Conservation (phyloP, 2,888 invertebrate species). For the Phalera bucephala region DNA sequence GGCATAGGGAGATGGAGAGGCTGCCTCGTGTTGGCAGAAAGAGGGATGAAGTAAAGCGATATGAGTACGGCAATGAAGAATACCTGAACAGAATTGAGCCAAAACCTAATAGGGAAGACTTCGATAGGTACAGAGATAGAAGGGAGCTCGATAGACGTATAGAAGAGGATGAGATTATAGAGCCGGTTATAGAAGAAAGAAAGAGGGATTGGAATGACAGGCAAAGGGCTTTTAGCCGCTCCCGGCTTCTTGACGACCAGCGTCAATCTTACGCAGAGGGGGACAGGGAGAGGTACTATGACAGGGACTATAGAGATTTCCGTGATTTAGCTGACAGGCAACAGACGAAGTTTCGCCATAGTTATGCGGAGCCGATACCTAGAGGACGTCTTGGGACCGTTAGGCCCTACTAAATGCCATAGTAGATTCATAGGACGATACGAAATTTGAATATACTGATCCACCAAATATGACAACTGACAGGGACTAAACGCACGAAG, state of each 20-base stretch:
- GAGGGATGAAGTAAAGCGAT: constrained; percentile 69
- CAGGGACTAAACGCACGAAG: constrained; percentile 13
- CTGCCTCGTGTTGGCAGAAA: constrained; percentile 73
- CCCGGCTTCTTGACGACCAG: constrained; percentile 72
- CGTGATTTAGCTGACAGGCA: constrained; percentile 69
- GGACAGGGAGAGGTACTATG: constrained; percentile 68
- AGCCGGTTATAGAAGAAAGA: constrained; percentile 70
- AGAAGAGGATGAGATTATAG: constrained; percentile 74
- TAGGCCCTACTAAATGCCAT: constrained; percentile 79
- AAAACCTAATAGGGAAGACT: constrained; percentile 64
- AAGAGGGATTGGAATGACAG: constrained; percentile 71
- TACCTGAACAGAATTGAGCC: constrained; percentile 69
- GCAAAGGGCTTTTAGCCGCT: constrained; percentile 74
- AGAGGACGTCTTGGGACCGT: constrained; percentile 77
- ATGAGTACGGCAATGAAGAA: constrained; percentile 72
- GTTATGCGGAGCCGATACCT: constrained; percentile 86
- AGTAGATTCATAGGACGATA: constrained; percentile 57
- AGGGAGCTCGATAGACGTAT: constrained; percentile 71
- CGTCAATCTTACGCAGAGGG: constrained; percentile 71
- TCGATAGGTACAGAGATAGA: constrained; percentile 67
- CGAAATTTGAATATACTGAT: constrained; percentile 24
- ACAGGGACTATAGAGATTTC: constrained; percentile 72
- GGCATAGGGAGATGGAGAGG: constrained; percentile 68
- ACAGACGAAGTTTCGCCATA: constrained; percentile 82
- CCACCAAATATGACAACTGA: constrained; percentile 27